phyloP scores from a whole-genome alignment of 2,888 invertebrate species.

The Harpalus rufipes region DNA sequence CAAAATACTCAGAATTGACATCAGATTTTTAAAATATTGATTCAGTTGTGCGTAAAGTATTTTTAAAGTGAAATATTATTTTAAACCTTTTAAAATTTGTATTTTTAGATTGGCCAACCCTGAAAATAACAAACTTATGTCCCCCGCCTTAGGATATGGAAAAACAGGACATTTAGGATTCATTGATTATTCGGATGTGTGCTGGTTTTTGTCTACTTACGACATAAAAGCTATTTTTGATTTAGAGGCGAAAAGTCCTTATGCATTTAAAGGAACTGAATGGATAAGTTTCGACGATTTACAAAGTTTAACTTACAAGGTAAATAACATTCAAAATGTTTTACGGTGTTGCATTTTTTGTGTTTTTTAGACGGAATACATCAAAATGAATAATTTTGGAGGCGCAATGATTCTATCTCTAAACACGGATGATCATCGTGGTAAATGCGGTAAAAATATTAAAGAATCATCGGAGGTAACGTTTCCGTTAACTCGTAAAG shows the following conservation, averaged over 20 bases:
- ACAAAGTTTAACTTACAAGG: constrained; percentile 85
- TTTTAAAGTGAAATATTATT: too few relatives aligned
- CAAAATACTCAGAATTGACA: too few relatives aligned
- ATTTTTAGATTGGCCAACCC: constrained; percentile 82
- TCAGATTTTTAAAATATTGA: too few relatives aligned
- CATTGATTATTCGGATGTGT: constrained; percentile 84
- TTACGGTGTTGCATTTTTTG: constrained; percentile 49
- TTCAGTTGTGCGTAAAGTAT: too few relatives aligned
- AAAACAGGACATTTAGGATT: constrained; percentile 84
- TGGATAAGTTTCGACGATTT: constrained; percentile 92
- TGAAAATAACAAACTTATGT: constrained; percentile 83
- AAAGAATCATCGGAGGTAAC: constrained; percentile 70
- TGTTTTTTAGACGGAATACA: constrained; percentile 79
- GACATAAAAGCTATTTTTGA: constrained; percentile 83
- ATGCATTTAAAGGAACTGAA: constrained; percentile 83
- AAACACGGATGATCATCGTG: constrained; percentile 88
- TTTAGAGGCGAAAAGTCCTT: constrained; percentile 86
- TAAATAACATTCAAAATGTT: constrained; percentile 69
- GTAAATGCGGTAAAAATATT: constrained; percentile 77
- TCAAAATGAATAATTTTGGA: constrained; percentile 82
- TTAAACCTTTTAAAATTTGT: too few relatives aligned
- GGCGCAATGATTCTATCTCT: constrained; percentile 92
- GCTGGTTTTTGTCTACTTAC: constrained; percentile 81
- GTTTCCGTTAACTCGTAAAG: constrained; percentile 76
- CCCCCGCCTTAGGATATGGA: constrained; percentile 86